phyloP scores from a whole-genome alignment of 2,888 invertebrate species.

The Schizotus pectinicornis region DNA sequence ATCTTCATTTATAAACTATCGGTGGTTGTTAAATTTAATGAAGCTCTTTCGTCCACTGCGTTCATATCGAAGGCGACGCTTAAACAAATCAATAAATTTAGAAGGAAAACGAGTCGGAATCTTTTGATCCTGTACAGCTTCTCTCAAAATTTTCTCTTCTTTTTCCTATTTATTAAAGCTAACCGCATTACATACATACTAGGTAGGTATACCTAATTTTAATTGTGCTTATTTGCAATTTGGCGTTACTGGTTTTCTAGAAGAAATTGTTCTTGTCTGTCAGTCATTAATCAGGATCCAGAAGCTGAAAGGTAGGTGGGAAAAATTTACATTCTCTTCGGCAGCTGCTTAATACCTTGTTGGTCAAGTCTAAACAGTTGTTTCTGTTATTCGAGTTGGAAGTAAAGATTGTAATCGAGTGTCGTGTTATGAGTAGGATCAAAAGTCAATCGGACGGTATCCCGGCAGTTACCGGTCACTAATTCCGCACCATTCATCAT shows the following conservation, averaged over 20 bases:
- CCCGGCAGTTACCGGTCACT: slow-evolving; percentile 32
- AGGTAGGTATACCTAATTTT: too few relatives aligned
- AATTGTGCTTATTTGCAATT: too few relatives aligned
- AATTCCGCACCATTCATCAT: slow-evolving; percentile 41
- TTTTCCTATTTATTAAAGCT: too few relatives aligned
- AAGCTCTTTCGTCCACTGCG: slow-evolving; percentile 17
- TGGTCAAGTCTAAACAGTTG: background rate
- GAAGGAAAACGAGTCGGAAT: too few relatives aligned
- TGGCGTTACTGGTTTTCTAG: too few relatives aligned
- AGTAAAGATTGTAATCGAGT: background rate
- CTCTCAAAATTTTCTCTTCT: too few relatives aligned
- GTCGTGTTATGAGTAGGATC: slow-evolving; percentile 25
- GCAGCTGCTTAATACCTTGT: too few relatives aligned
- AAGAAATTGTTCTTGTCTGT: too few relatives aligned
- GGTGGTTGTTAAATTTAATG: slow-evolving; percentile 24
- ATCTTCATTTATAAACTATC: slow-evolving; percentile 24
- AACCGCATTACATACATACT: too few relatives aligned
- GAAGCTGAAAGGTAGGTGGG: too few relatives aligned
- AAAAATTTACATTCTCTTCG: slow-evolving; percentile 4
- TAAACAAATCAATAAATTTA: background rate
- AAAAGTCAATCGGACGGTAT: slow-evolving; percentile 38
- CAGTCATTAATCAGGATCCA: too few relatives aligned
- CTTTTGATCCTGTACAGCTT: too few relatives aligned
- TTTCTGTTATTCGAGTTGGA: background rate
- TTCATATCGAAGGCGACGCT: slow-evolving; percentile 7